These are phyloP conservation scores for Delphinapterus leucas DNA, from an alignment of 2,113 vertebrate genomes.

Conservation along the genomic window DNA sequence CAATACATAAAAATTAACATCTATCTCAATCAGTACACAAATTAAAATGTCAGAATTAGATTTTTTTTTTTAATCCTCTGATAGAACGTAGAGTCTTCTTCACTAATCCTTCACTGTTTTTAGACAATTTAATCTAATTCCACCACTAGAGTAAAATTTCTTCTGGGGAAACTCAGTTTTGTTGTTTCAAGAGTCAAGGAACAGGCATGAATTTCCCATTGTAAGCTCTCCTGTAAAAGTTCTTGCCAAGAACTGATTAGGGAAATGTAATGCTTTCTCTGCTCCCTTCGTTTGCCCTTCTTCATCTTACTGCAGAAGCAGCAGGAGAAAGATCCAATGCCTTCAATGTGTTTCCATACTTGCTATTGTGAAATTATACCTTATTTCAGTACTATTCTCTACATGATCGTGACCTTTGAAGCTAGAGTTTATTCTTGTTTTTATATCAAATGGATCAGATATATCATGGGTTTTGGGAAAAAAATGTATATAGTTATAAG, in stretches of 20 bases:
- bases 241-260: neutral
- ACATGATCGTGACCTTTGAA: neutral
- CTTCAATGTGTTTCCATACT: neutral
- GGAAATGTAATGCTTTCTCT: neutral
- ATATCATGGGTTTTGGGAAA: neutral
- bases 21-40: neutral
- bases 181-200: neutral
- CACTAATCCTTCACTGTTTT: neutral
- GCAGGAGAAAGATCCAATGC: neutral
- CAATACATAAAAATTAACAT: neutral
- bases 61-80: neutral
- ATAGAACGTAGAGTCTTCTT: neutral
- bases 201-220: constrained; percentile 1
- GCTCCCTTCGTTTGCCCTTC: neutral
- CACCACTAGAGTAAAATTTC: neutral
- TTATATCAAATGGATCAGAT: neutral
- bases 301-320: neutral
- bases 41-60: constrained; percentile 18
- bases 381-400: neutral
- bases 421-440: neutral
- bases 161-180: neutral
- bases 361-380: neutral
- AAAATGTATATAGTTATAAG: neutral
- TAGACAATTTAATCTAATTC: neutral
- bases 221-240: neutral